Conservation (phyloP, 2,888 invertebrate genomes). For the Eilema caniola region DNA sequence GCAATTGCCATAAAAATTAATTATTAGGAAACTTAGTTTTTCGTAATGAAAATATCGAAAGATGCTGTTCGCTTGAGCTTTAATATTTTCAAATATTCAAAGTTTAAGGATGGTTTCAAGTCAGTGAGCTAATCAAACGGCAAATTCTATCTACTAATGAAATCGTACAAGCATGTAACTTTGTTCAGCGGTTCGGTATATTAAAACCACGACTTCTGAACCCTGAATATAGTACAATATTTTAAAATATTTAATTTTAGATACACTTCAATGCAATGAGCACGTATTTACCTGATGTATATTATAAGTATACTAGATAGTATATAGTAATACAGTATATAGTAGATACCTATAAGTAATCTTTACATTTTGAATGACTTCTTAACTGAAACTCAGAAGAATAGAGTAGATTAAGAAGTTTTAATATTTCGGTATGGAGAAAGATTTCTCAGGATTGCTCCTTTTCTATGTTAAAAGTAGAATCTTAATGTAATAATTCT, state of each 20-base stretch:
- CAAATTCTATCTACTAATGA: background rate
- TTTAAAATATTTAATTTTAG: background rate
- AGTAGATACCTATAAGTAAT: no score
- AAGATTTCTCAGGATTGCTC: background rate
- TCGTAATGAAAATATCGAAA: constrained; percentile 36
- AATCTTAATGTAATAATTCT: background rate
- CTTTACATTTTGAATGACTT: background rate
- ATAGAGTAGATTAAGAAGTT: background rate
- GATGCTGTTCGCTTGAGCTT: constrained; percentile 28
- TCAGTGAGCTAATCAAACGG: constrained; percentile 32
- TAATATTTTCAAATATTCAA: constrained; percentile 35
- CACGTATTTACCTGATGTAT: no score
- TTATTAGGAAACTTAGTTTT: constrained; percentile 47
- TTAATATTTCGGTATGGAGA: background rate
- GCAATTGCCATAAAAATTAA: constrained; percentile 48
- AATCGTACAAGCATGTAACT: background rate
- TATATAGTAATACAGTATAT: no score
- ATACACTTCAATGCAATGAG: no score
- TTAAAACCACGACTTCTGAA: background rate
- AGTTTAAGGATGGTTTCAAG: constrained; percentile 38
- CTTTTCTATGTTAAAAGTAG: background rate
- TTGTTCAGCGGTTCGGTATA: background rate
- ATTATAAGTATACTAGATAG: no score
- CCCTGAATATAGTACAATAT: background rate
- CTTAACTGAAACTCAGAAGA: background rate